Conservation (phyloP, 2,113 vertebrate genomes). For the Panthera leo region DNA sequence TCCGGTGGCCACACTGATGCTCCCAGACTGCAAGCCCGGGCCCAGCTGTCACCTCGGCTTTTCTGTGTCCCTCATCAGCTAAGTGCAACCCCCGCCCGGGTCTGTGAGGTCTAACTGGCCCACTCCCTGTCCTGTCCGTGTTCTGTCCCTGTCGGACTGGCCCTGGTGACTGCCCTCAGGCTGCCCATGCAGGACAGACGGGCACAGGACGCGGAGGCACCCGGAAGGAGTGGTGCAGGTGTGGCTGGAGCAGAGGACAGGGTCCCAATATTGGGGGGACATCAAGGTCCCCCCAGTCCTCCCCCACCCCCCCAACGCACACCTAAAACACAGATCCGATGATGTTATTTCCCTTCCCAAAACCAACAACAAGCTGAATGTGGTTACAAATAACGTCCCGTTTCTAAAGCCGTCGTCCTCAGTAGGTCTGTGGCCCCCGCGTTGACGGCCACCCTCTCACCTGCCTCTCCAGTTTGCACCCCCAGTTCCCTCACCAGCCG, state of each 20-base stretch:
- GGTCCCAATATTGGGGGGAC: fast-evolving
- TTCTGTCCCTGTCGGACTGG: neutral
- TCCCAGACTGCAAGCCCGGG: neutral
- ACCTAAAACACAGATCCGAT: neutral
- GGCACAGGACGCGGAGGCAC: fast-evolving
- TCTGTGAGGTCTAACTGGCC: no score
- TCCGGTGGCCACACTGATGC: neutral
- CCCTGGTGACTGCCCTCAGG: neutral
- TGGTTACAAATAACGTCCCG: neutral
- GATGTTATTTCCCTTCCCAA: neutral
- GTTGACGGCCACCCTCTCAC: neutral
- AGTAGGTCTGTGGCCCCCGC: neutral
- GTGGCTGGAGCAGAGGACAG: fast-evolving
- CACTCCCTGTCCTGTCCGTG: neutral
- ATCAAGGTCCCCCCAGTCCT: neutral
- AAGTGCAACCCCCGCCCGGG: neutral
- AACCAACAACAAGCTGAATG: neutral
- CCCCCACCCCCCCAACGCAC: neutral
- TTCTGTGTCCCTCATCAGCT: neutral
- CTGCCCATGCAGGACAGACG: neutral
- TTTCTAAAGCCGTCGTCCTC: neutral
- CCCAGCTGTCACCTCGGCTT: neutral
- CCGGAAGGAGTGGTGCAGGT: fast-evolving
- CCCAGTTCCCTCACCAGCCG: fast-evolving
- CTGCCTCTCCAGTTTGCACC: neutral